Evolutionary conservation across 1,140 invertebrate species (phyloP).

Genomic region (Gryllus bimaculatus): DNA sequence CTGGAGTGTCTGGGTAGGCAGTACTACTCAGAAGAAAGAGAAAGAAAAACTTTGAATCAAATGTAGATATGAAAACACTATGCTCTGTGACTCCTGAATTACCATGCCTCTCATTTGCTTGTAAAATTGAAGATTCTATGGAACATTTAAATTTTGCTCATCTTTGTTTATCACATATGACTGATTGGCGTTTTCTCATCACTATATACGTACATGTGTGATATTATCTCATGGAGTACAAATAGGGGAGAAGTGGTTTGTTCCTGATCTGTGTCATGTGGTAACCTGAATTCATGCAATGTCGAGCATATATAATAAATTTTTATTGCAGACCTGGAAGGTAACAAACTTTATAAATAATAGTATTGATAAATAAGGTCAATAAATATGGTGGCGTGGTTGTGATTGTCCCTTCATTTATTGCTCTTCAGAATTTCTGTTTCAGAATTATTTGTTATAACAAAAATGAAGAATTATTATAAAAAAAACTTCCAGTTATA

Average conservation of each 20-base stretch:
- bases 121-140: background rate
- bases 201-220: slow-evolving; percentile 4
- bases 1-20: background rate
- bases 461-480: too few relatives aligned
- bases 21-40: too few relatives aligned
- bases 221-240: background rate
- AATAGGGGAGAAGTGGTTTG: background rate
- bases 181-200: background rate
- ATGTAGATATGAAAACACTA: background rate
- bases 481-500: too few relatives aligned
- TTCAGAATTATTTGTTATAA: too few relatives aligned
- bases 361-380: background rate
- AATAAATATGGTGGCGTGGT: background rate
- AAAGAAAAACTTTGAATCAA: too few relatives aligned
- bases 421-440: background rate
- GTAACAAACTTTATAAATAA: background rate
- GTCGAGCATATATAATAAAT: background rate
- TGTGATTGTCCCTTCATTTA: background rate
- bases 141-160: background rate
- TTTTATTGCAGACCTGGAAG: background rate
- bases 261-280: background rate
- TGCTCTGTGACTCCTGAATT: background rate
- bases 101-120: background rate
- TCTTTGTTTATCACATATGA: background rate
- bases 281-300: background rate